phyloP scores from a whole-genome alignment of 2,888 invertebrate genomes.

The Carabus problematicus region DNA sequence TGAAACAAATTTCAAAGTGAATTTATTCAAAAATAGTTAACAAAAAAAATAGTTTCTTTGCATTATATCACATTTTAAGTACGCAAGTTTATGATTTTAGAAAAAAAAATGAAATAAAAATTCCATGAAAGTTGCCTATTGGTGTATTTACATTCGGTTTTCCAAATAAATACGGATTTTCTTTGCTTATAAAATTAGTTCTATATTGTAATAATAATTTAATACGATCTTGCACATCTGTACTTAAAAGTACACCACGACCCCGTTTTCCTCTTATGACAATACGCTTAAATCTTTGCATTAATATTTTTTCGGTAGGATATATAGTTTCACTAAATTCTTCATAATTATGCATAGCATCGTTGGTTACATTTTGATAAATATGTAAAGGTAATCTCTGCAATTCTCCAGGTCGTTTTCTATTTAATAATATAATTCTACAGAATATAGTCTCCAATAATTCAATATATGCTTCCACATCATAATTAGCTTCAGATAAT shows the following conservation, averaged over 20 bases:
- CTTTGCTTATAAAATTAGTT: constrained; percentile 37
- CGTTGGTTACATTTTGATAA: constrained; percentile 33
- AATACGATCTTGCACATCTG: constrained; percentile 47
- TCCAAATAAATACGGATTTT: constrained; percentile 45
- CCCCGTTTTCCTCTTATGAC: constrained; percentile 48
- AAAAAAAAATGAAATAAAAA: too few relatives aligned
- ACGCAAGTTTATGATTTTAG: too few relatives aligned
- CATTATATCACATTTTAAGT: too few relatives aligned
- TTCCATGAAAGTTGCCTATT: too few relatives aligned
- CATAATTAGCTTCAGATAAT: constrained; percentile 30
- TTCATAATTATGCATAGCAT: constrained; percentile 44
- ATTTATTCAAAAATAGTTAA: too few relatives aligned
- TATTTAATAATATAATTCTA: constrained; percentile 47
- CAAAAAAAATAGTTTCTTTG: too few relatives aligned
- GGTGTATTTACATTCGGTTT: constrained; percentile 26
- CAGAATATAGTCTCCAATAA: constrained; percentile 47
- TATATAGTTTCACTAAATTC: constrained; percentile 46
- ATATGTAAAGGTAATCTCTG: constrained; percentile 45
- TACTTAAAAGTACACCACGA: constrained; percentile 47
- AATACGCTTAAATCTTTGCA: constrained; percentile 47
- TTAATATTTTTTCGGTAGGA: constrained; percentile 47
- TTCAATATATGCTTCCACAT: constrained; percentile 39
- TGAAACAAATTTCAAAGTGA: too few relatives aligned
- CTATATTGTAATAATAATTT: constrained; percentile 42
- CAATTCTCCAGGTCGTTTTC: constrained; percentile 48